These are phyloP conservation scores for Eleutherodactylus coqui DNA, from an alignment of 2,797 vertebrate genomes.

Conservation along the genomic window DNA sequence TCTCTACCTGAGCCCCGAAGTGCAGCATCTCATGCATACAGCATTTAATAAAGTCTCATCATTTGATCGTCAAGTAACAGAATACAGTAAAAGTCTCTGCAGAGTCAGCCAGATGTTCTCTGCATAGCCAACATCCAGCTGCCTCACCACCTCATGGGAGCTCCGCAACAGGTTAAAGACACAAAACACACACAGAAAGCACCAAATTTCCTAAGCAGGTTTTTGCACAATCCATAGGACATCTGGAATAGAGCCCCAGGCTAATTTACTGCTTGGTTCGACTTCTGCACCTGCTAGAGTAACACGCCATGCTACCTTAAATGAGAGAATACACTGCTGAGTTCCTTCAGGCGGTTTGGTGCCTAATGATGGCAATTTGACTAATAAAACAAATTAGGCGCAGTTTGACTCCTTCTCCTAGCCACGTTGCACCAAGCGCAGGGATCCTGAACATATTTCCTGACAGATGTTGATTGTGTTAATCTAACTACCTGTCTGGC, in stretches of 20 bases:
- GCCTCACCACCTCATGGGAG: conserved; percentile 69
- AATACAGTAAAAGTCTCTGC: conserved; percentile 64
- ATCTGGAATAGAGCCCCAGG: conserved; percentile 68
- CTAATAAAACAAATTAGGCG: conserved; percentile 64
- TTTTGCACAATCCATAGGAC: conserved; percentile 69
- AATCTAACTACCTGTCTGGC: conserved; percentile 60
- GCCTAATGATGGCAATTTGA: conserved; percentile 63
- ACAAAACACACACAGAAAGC: conserved; percentile 67
- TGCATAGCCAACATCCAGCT: conserved; percentile 67
- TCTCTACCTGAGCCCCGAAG: neutral
- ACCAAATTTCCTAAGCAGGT: conserved; percentile 68
- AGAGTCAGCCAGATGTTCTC: conserved; percentile 67
- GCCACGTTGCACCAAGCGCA: conserved; percentile 45
- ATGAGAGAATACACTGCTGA: conserved; percentile 59
- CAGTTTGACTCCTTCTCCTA: conserved; percentile 54
- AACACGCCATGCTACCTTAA: conserved; percentile 60
- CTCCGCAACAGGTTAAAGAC: conserved; percentile 68
- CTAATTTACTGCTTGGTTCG: conserved; percentile 66
- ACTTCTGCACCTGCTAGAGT: conserved; percentile 69
- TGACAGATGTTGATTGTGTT: conserved; percentile 62
- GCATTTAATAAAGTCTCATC: conserved; percentile 52
- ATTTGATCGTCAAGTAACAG: conserved; percentile 61
- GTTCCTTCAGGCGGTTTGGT: conserved; percentile 62
- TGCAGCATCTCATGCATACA: conserved; percentile 29
- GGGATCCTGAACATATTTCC: conserved; percentile 61